A percentile compares a stretch with the other conserved stretches of the same genome.
Conservation (phyloP, 1,140 invertebrate species). For the Diorhabda carinulata region DNA sequence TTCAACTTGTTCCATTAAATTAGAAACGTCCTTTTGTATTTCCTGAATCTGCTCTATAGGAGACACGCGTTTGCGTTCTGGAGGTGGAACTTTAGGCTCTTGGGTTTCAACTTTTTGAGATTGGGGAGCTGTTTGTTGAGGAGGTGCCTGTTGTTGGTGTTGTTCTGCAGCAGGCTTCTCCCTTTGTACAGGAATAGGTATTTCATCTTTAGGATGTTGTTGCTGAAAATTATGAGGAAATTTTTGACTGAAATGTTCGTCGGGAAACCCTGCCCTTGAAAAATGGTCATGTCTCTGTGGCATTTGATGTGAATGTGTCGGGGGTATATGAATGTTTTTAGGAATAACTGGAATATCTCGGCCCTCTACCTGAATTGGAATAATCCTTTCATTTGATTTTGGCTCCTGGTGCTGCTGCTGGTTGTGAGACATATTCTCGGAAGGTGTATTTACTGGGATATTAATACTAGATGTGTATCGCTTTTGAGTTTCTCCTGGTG, state of each 20-base stretch:
- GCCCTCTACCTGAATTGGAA: conserved; percentile 84
- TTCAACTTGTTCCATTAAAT: conserved; percentile 73
- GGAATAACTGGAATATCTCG: conserved; percentile 70
- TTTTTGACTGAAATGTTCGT: conserved; percentile 29
- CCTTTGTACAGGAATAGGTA: conserved; percentile 11
- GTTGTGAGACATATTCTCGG: conserved; percentile 39
- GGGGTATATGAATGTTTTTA: conserved; percentile 45
- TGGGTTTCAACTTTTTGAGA: neutral
- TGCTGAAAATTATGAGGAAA: conserved; percentile 48
- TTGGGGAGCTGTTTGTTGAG: conserved; percentile 37
- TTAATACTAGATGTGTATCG: conserved; percentile 56
- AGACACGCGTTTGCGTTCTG: conserved; percentile 56
- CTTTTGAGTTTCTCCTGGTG: conserved; percentile 47
- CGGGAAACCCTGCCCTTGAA: conserved; percentile 21
- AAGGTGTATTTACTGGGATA: conserved; percentile 50
- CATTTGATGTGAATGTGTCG: conserved; percentile 32
- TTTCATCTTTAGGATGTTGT: conserved; percentile 30
- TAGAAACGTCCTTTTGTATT: conserved; percentile 76
- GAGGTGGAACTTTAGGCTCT: conserved; percentile 39
- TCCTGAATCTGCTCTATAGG: conserved; percentile 73
- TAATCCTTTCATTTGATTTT: conserved; percentile 64
- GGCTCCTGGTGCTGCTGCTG: conserved; percentile 41
- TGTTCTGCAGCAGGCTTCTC: conserved; percentile 31
- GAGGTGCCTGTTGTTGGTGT: conserved; percentile 39
- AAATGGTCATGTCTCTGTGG: conserved; percentile 39